These are phyloP conservation scores for Triplophysa tibetana DNA, from an alignment of 2,113 vertebrate species.

Conservation along the genomic window DNA sequence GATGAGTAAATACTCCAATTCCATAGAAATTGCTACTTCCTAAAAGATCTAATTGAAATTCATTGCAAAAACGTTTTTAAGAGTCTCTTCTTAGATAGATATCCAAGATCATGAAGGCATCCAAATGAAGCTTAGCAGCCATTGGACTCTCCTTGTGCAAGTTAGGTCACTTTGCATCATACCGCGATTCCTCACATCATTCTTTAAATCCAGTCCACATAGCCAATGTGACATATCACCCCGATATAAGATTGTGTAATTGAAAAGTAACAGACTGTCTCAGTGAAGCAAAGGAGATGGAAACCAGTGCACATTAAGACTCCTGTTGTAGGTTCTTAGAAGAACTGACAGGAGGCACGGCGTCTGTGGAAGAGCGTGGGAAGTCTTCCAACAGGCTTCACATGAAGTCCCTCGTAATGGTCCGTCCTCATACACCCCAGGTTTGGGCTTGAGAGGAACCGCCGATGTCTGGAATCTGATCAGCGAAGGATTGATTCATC, in stretches of 20 bases:
- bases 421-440: slow-evolving; percentile 39
- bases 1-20: slow-evolving; percentile 58
- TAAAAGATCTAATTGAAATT: slow-evolving; percentile 57
- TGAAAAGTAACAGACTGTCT: slow-evolving; percentile 38
- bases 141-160: slow-evolving; percentile 40
- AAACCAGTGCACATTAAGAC: slow-evolving; percentile 36
- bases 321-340: slow-evolving; percentile 18
- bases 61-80: slow-evolving; percentile 48
- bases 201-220: not conserved
- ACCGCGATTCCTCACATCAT: slow-evolving; percentile 19
- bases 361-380: slow-evolving; percentile 29
- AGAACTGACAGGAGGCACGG: slow-evolving; percentile 44
- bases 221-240: not conserved
- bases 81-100: slow-evolving; percentile 10
- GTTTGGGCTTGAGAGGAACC: slow-evolving; percentile 40
- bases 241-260: not conserved
- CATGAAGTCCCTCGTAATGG: slow-evolving; percentile 1
- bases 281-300: slow-evolving; percentile 30
- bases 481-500: slow-evolving; percentile 83
- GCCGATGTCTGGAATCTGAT: slow-evolving; percentile 81
- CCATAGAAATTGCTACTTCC: slow-evolving; percentile 53
- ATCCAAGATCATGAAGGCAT: slow-evolving; percentile 30
- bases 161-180: slow-evolving; percentile 11
- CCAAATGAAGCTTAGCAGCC: slow-evolving; percentile 48
- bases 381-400: slow-evolving; percentile 15